Percentiles rank a stretch among this genome's conserved stretches.
Conservation (phyloP, 1,140 invertebrate species). For the Micrasema longulum region DNA sequence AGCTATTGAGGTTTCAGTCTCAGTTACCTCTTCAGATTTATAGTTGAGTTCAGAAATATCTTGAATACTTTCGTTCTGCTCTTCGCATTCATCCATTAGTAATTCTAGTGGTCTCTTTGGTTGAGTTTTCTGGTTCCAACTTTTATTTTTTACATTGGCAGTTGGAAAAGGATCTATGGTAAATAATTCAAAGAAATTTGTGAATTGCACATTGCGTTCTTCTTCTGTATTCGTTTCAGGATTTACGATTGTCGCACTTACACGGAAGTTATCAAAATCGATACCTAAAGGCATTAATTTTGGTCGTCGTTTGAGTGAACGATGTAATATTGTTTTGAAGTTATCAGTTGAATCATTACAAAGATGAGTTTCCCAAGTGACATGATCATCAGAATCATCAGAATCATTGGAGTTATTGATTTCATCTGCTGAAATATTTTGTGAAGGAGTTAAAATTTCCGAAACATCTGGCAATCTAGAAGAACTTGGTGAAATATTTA, state of each 20-base stretch:
- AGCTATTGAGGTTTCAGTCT: slow-evolving; percentile 5
- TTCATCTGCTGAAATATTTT: neutral
- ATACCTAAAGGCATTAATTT: too few species aligned
- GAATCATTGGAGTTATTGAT: neutral
- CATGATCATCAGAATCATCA: neutral
- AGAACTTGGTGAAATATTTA: too few species aligned
- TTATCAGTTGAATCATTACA: neutral
- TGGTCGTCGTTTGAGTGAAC: neutral
- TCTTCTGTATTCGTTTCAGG: slow-evolving; percentile 8
- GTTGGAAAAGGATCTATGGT: neutral
- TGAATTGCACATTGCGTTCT: slow-evolving; percentile 5
- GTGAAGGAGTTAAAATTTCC: neutral
- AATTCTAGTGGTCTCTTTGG: slow-evolving; percentile 9
- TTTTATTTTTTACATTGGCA: neutral
- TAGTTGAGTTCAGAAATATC: slow-evolving; percentile 9
- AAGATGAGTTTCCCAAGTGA: neutral
- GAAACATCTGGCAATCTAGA: too few species aligned
- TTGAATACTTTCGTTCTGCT: neutral
- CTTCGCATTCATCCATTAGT: slow-evolving; percentile 6
- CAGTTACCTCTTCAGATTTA: neutral
- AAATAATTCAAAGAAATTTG: slow-evolving; percentile 15
- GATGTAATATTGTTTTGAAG: neutral
- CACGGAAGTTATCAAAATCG: neutral
- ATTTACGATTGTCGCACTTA: slow-evolving; percentile 21
- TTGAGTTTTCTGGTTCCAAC: neutral